Base-by-base conservation (phyloP, 2,797 vertebrate genomes). In the Tachyglossus aculeatus region DNA sequence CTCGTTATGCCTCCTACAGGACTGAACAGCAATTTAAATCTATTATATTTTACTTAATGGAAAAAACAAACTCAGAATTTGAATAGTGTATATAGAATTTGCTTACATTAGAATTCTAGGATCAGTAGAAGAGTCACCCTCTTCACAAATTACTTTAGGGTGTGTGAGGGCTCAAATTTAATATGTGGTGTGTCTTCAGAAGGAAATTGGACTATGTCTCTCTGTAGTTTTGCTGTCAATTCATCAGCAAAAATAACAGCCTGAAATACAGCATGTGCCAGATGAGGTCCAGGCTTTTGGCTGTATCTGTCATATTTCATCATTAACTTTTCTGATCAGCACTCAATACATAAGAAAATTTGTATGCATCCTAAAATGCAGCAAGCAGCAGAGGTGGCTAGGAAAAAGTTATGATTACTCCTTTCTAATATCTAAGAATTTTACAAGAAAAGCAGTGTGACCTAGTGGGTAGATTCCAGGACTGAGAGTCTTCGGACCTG, bases 261-360 rank as follows among this genome's bases (percentile, higher is more conserved):
- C 39, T 80, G 56, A 43, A 48, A 61, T 64, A 13, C 36, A 71
- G 73, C 59, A 71, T 34, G 38, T 41, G 73, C 32, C 59, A 83
- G 68, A 85, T 74, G 80, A 83, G 59, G 83, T 77, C 53, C 71
- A 83, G 65, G 71, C 73, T 59, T 9, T 33, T 7, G 53, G 52
- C 56, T 43, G 18, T 50, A 57, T 57, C 70, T 76, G 82, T 43
- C 71, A 45, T 55, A 39, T 60, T 74, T 78, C 80, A 85, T 85
- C 80, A 81, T 14, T 50, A 65, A 39, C 16, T 29, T 60, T 78
- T 83, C 52, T 83, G 78, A 85, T 85, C 85, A 73, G 27, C 63
- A 27, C 9, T 15, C 19, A 53, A 71, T 64, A 66, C 40, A 11
- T 51, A 74, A 69, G 40, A 40, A 71, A 77, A 79, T 71, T 38